phyloP scores from a whole-genome alignment of 2,888 invertebrate species.

The Nomada flava region DNA sequence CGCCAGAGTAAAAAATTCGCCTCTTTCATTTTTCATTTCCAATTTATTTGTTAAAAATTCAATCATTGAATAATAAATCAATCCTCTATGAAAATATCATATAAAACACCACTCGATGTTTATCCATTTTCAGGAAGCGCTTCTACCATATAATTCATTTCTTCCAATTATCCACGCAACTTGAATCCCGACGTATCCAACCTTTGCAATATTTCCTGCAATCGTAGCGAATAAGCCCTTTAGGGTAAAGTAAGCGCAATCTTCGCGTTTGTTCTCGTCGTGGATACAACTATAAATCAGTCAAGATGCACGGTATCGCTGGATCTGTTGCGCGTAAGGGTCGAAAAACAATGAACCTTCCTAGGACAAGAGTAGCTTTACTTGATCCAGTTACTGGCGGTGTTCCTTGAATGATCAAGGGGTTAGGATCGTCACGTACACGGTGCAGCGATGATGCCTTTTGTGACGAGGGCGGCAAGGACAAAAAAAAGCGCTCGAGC shows the following conservation, averaged over 20 bases:
- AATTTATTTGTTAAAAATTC: not conserved
- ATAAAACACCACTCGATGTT: too few species aligned
- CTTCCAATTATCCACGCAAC: not conserved
- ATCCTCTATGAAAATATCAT: not conserved
- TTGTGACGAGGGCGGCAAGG: constrained; percentile 63
- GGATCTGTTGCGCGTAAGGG: constrained; percentile 47
- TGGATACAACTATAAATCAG: constrained; percentile 41
- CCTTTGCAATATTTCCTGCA: not conserved
- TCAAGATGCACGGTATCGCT: constrained; percentile 44
- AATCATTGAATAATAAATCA: not conserved
- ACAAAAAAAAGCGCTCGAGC: constrained; percentile 64
- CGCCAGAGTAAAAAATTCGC: not conserved
- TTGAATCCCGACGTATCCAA: not conserved
- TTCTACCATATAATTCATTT: not conserved
- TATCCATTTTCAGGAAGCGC: not conserved
- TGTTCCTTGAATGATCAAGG: constrained; percentile 68
- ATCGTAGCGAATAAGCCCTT: constrained; percentile 13
- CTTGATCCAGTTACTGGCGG: constrained; percentile 69
- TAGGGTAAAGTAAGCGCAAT: constrained; percentile 25
- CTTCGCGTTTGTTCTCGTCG: constrained; percentile 29
- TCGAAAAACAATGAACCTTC: constrained; percentile 54
- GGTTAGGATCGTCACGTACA: constrained; percentile 63
- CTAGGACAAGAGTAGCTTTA: constrained; percentile 59
- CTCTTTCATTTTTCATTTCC: not conserved
- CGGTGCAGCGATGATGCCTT: constrained; percentile 60